These are phyloP conservation scores for Lophochroa leadbeateri DNA, from an alignment of 2,113 vertebrate genomes.

Conservation along the genomic window DNA sequence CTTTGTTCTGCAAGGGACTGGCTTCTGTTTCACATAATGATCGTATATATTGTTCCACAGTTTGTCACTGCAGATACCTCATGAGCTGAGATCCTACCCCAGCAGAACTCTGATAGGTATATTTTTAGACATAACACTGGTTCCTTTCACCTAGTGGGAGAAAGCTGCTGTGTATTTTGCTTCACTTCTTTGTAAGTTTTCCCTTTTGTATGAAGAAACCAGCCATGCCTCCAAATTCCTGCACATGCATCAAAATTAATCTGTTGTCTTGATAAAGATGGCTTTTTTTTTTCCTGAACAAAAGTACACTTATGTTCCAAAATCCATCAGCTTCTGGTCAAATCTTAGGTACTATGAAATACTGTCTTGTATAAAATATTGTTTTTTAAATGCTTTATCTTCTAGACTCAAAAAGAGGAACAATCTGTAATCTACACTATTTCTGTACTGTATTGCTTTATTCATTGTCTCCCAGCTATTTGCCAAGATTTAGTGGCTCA, in stretches of 20 bases:
- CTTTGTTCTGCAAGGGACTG: background rate
- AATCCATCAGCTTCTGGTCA: background rate
- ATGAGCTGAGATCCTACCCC: background rate
- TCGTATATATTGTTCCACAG: background rate
- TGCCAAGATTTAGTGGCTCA: conserved; percentile 10
- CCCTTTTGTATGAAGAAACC: background rate
- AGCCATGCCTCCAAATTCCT: background rate
- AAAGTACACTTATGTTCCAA: background rate
- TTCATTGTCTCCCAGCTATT: conserved; percentile 30
- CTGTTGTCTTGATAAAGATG: background rate
- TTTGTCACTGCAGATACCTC: background rate
- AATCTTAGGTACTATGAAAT: background rate
- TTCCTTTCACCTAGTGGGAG: background rate
- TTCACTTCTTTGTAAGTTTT: background rate
- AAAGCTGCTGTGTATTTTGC: background rate
- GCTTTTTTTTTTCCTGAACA: background rate
- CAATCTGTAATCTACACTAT: background rate
- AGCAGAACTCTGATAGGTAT: background rate
- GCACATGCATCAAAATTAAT: background rate
- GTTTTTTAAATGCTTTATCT: background rate
- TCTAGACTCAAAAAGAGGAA: background rate
- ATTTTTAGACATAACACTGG: background rate
- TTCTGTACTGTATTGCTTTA: conserved; percentile 39
- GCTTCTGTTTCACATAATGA: background rate
- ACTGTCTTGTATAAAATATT: background rate